These are phyloP conservation scores for Umimayanthus chanpuru DNA, from an alignment of 92 coral and sea anemone species.

Conservation along the genomic window DNA sequence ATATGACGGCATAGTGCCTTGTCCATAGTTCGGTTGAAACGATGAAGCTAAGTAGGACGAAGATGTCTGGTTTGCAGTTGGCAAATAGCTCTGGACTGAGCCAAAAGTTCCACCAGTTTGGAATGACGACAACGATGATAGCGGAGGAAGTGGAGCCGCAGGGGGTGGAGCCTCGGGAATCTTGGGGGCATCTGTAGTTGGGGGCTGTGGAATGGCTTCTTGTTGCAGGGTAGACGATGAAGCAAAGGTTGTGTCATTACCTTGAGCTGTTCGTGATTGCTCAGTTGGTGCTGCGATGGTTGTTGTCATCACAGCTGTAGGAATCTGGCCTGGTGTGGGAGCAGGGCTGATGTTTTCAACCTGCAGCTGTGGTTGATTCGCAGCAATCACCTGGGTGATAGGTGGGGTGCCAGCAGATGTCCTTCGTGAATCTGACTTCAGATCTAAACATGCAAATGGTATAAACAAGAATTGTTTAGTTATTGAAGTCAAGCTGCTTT, in stretches of 20 bases:
- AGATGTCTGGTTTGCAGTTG: constrained; percentile 1
- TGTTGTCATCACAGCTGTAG: constrained; percentile 43
- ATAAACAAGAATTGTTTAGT: neutral
- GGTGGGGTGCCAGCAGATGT: constrained; percentile 29
- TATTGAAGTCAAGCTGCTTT: neutral
- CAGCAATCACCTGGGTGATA: constrained; percentile 30
- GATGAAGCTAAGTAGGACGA: constrained; percentile 26
- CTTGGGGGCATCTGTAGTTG: constrained; percentile 45
- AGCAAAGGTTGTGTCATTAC: constrained; percentile 67
- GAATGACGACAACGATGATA: constrained; percentile 33
- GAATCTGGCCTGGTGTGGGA: constrained; percentile 63
- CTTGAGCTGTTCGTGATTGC: constrained; percentile 59
- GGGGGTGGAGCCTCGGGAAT: constrained; percentile 39
- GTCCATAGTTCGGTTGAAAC: constrained; percentile 34
- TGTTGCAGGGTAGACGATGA: constrained; percentile 23
- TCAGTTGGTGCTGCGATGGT: constrained; percentile 46
- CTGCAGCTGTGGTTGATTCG: constrained; percentile 71
- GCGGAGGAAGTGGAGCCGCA: constrained; percentile 33
- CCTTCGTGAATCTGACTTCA: constrained; percentile 27
- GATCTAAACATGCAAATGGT: neutral
- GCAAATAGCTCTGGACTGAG: constrained; percentile 27
- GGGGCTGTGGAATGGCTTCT: constrained; percentile 28
- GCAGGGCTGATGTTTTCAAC: constrained; percentile 98
- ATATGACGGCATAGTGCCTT: constrained; percentile 61
- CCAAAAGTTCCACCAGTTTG: constrained; percentile 29